Percentiles rank a stretch among this genome's conserved stretches.
Evolutionary conservation across 2,888 invertebrate genomes (phyloP).

Genomic region (Cheilosia grossa): DNA sequence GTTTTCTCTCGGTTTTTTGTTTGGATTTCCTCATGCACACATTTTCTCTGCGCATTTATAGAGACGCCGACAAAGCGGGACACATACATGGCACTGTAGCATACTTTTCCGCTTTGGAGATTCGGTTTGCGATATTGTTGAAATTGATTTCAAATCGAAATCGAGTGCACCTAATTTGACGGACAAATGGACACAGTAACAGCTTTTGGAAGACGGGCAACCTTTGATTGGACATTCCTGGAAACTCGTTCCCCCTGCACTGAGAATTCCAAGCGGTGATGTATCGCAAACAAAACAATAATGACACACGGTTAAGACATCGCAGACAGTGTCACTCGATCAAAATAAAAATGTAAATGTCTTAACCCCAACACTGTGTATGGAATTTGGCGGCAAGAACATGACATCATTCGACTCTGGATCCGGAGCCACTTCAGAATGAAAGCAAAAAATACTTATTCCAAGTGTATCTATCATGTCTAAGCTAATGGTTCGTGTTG

Average conservation of each 20-base stretch:
- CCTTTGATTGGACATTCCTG: slow-evolving; percentile 22
- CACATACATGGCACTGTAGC: slow-evolving; percentile 8
- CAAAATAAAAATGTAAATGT: slow-evolving; percentile 34
- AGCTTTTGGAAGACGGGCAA: background rate
- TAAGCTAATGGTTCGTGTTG: slow-evolving; percentile 38
- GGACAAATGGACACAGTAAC: too few relatives aligned
- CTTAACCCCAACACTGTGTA: slow-evolving; percentile 6
- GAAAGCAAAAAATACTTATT: slow-evolving; percentile 10
- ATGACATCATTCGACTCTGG: slow-evolving; percentile 58
- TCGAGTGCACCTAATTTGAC: background rate
- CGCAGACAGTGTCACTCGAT: slow-evolving; percentile 35
- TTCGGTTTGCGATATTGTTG: background rate
- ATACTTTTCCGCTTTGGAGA: slow-evolving; percentile 17
- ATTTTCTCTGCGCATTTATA: slow-evolving; percentile 29
- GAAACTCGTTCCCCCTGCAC: slow-evolving; percentile 40
- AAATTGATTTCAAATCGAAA: background rate
- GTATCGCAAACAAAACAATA: slow-evolving; percentile 27
- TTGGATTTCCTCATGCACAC: slow-evolving; percentile 38
- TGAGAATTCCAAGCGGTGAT: background rate
- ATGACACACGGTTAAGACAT: background rate
- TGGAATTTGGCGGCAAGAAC: slow-evolving; percentile 40
- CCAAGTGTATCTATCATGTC: slow-evolving; percentile 27
- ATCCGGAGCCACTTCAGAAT: background rate
- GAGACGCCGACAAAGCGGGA: slow-evolving; percentile 42
- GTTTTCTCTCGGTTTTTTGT: slow-evolving; percentile 27